Base-by-base conservation (phyloP, 2,888 invertebrate species). In the Tetropium fuscum region DNA sequence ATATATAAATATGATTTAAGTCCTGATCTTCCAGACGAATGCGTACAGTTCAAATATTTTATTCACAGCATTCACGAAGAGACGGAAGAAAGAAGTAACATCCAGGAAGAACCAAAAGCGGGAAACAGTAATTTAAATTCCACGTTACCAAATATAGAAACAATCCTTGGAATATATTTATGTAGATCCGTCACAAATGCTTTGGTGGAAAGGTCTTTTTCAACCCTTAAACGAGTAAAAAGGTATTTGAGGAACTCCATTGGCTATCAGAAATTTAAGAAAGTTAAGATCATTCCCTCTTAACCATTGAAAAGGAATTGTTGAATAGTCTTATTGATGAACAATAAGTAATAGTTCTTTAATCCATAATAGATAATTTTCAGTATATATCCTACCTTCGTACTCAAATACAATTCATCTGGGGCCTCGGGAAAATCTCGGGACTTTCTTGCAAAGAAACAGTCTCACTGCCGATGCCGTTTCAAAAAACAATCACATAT, bases 111-210 rank as follows among this genome's bases (percentile, higher is more conserved):
- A 5, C 30, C 30, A 30, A 30, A 30, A 30, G 30, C 30, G 30
- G 30, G 30, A 30, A 30, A 30, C 30, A 30, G 30, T 30, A 30
- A 30, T 10, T 30, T 30, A 30, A 30, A 30, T 30, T 30, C 30
- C n/a, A 30, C 30, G 30, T 30, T 30, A 2, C 30, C 30, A 30
- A 30, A 30, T 30, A 30, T 10, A 30, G 30, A 10, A 30, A 30
- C 30, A n/a, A 30, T 30, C 30, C 30, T 30, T 30, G 11, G 30
- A 30, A 30, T 30, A 30, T 30, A 30, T 30, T 30, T 30, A 30
- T 30, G 5, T 30, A 30, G 2, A 11, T 11, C 30, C 30, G 30
- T 11, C 30, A 30, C 30, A 10, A 30, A 10, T 30, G 30, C 30
- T 5, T 30, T 5, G 30, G 30, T n/a, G 2, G 27, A 27, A 27